Percentiles rank a stretch among this genome's conserved stretches.
phyloP scores from a whole-genome alignment of 1,140 invertebrate genomes.

The Calliopsis andreniformis region DNA sequence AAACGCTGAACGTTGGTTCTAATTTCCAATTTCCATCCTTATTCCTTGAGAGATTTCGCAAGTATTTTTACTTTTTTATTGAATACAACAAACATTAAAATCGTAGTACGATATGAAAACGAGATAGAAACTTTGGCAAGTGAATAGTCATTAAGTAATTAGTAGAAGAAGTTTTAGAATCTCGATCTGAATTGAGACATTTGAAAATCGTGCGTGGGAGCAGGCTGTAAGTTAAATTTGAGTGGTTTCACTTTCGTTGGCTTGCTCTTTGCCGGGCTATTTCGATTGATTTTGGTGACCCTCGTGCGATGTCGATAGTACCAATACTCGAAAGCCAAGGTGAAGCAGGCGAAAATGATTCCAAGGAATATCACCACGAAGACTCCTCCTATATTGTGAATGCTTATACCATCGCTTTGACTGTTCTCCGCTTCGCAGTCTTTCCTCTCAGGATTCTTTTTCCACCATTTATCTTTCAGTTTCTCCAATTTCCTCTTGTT shows the following conservation, averaged over 20 bases:
- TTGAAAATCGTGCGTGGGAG: constrained; percentile 64
- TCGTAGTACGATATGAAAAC: too few relatives aligned
- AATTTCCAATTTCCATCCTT: not conserved
- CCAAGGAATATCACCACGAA: constrained; percentile 98
- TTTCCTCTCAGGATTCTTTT: constrained; percentile 88
- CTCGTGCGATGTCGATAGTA: constrained; percentile 89
- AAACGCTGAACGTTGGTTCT: constrained; percentile 55
- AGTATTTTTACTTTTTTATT: not conserved
- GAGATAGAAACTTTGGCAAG: not conserved
- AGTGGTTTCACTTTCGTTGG: constrained; percentile 58
- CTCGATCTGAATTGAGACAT: constrained; percentile 60
- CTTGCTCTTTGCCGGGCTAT: constrained; percentile 45
- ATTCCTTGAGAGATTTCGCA: too few relatives aligned
- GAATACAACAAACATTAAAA: too few relatives aligned
- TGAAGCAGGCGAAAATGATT: constrained; percentile 94
- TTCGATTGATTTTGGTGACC: constrained; percentile 51
- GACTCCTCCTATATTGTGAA: constrained; percentile 98
- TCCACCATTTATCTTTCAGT: constrained; percentile 98
- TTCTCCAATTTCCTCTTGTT: constrained; percentile 96
- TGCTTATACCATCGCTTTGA: constrained; percentile 97
- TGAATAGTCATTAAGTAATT: not conserved
- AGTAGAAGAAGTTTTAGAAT: constrained; percentile 57
- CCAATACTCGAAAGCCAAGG: constrained; percentile 97
- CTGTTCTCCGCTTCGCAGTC: constrained; percentile 94
- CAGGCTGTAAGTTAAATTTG: constrained; percentile 71